phyloP scores from a whole-genome alignment of 2,888 invertebrate genomes.

The Glomeris marginata region DNA sequence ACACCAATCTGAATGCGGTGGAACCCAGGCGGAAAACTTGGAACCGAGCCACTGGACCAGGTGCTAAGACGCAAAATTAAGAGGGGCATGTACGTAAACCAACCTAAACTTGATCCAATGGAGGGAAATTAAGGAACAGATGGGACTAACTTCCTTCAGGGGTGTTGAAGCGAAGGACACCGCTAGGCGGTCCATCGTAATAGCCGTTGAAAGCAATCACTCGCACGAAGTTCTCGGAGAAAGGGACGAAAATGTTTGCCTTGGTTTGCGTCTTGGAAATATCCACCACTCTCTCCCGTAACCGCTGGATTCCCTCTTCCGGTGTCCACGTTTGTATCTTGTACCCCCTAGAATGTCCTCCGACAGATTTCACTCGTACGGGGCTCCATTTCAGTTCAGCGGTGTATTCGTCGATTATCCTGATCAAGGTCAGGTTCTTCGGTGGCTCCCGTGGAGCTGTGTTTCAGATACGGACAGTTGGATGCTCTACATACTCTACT shows the following conservation, averaged over 20 bases:
- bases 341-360: constrained; percentile 89
- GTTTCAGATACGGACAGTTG: too few relatives aligned
- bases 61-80: constrained; percentile 34
- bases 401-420: constrained; percentile 61
- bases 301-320: constrained; percentile 51
- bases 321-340: constrained; percentile 94
- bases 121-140: neutral
- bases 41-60: constrained; percentile 69
- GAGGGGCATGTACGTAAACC: too few relatives aligned
- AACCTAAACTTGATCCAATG: too few relatives aligned
- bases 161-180: constrained; percentile 64
- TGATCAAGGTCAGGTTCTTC: constrained; percentile 59
- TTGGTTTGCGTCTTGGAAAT: constrained; percentile 53
- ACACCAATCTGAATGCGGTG: constrained; percentile 71
- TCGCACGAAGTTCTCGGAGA: constrained; percentile 69
- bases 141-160: constrained; percentile 57
- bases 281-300: constrained; percentile 56
- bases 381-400: constrained; percentile 80
- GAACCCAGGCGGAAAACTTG: constrained; percentile 77
- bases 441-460: constrained; percentile 62
- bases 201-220: constrained; percentile 81
- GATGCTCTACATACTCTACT: too few relatives aligned
- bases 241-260: constrained; percentile 69
- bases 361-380: constrained; percentile 60
- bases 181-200: constrained; percentile 80